Conservation (phyloP, 2,113 vertebrate species). For the Petrocephalus microphthalmus region DNA sequence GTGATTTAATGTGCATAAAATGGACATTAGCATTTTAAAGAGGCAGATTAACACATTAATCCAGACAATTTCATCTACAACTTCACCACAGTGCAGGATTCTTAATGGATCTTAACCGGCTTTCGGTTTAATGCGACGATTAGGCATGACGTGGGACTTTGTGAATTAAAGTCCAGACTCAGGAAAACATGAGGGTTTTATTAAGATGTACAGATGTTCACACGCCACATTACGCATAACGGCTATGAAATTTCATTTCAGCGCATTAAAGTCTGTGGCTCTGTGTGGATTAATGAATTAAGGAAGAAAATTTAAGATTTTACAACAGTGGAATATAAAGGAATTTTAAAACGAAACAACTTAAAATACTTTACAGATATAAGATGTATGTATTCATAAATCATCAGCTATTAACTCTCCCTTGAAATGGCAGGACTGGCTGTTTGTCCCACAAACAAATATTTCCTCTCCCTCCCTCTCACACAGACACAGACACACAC, state of each 20-base stretch:
- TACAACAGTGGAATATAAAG: not conserved
- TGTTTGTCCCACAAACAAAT: not conserved
- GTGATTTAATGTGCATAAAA: constrained; percentile 98
- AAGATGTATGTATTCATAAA: not conserved
- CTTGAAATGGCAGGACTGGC: not conserved
- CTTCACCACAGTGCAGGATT: constrained; percentile 83
- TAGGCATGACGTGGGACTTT: constrained; percentile 82
- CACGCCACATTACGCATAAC: constrained; percentile 43
- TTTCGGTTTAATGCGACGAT: constrained; percentile 73
- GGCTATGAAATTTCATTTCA: not conserved
- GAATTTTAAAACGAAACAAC: not conserved
- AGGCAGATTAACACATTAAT: constrained; percentile 99
- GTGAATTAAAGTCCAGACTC: constrained; percentile 57
- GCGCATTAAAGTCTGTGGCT: not conserved
- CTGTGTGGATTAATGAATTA: not conserved
- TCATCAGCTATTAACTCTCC: not conserved
- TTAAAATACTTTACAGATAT: not conserved
- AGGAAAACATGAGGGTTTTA: constrained; percentile 48
- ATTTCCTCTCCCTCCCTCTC: not conserved
- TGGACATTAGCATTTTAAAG: constrained; percentile 99
- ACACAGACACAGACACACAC: not conserved
- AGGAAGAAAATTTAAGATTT: not conserved
- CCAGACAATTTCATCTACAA: constrained; percentile 92
- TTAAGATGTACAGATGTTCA: constrained; percentile 52
- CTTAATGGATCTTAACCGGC: constrained; percentile 89